Percentiles rank a stretch among this genome's conserved stretches.
These are phyloP conservation scores for Dioctria linearis DNA, from an alignment of 2,888 invertebrate genomes.

Conservation along the genomic window DNA sequence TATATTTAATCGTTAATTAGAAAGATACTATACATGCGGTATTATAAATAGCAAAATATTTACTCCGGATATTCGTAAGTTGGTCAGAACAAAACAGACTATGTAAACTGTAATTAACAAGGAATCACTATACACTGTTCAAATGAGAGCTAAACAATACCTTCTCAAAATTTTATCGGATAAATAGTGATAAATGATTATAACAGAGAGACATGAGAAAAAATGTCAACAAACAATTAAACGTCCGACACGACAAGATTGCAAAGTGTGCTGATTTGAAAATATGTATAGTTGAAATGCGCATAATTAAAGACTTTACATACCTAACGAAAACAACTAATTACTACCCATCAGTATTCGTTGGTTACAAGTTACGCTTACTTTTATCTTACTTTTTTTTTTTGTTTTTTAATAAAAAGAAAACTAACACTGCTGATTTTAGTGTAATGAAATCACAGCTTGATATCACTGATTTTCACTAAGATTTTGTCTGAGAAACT, in stretches of 20 bases:
- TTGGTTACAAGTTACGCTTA: not conserved
- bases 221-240: slow-evolving; percentile 32
- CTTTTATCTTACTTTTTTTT: not conserved
- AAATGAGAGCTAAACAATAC: not conserved
- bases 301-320: slow-evolving; percentile 20
- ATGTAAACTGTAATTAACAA: not conserved
- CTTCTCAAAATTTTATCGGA: not conserved
- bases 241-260: slow-evolving; percentile 5
- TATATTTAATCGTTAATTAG: too few relatives aligned
- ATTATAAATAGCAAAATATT: too few relatives aligned
- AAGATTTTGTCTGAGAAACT: not conserved
- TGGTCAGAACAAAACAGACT: not conserved
- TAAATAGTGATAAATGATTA: slow-evolving; percentile 16
- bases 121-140: not conserved
- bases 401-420: not conserved
- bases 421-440: slow-evolving; percentile 3
- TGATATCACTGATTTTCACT: not conserved
- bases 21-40: too few relatives aligned
- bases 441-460: slow-evolving; percentile 5
- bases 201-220: slow-evolving; percentile 11
- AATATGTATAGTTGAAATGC: slow-evolving; percentile 8
- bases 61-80: too few relatives aligned
- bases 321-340: slow-evolving; percentile 13
- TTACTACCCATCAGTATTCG: not conserved
- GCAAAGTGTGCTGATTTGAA: slow-evolving; percentile 1